Conservation (phyloP, 2,888 invertebrate species). For the Drosophila monieri region DNA sequence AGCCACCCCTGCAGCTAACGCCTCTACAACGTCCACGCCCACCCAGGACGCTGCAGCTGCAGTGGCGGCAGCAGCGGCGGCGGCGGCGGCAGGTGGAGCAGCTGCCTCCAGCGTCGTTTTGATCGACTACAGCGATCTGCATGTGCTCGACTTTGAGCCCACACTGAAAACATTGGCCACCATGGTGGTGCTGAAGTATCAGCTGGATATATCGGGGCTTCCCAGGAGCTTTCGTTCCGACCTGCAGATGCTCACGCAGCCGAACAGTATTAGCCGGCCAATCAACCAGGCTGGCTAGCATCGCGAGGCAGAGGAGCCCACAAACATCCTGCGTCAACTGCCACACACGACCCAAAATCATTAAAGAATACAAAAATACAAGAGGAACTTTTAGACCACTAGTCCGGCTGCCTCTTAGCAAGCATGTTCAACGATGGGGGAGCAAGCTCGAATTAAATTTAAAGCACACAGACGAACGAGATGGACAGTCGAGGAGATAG, state of each 20-base stretch:
- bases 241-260: slow-evolving; percentile 88
- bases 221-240: slow-evolving; percentile 84
- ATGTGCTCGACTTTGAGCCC: slow-evolving; percentile 91
- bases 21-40: slow-evolving; percentile 2
- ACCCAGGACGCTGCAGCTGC: slow-evolving; percentile 15
- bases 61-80: neutral
- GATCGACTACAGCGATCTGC: slow-evolving; percentile 92
- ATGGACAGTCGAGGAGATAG: neutral
- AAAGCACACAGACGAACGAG: neutral
- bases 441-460: slow-evolving; percentile 17
- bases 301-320: neutral
- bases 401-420: slow-evolving; percentile 19
- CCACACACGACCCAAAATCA: slow-evolving; percentile 9
- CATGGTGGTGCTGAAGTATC: slow-evolving; percentile 87
- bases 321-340: slow-evolving; percentile 14
- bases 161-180: slow-evolving; percentile 90
- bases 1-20: neutral
- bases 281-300: slow-evolving; percentile 83
- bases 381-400: slow-evolving; percentile 13
- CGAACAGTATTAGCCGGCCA: slow-evolving; percentile 88
- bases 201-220: slow-evolving; percentile 87
- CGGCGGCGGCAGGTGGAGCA: slow-evolving; percentile 7
- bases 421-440: slow-evolving; percentile 8
- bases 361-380: neutral
- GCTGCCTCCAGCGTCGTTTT: slow-evolving; percentile 77